These are phyloP conservation scores for Xerus rutilus DNA, from an alignment of 2,797 vertebrate species.

Conservation along the genomic window DNA sequence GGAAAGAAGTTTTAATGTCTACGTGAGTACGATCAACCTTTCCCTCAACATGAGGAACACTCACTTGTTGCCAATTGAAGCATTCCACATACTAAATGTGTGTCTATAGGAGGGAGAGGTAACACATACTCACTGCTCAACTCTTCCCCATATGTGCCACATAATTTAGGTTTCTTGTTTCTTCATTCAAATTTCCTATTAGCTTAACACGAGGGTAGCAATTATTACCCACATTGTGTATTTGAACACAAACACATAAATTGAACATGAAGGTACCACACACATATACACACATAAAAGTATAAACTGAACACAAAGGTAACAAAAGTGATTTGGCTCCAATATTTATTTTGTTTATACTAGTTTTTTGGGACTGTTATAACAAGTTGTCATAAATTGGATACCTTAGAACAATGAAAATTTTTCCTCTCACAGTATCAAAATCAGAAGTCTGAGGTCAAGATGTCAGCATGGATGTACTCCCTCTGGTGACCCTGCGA, in stretches of 20 bases:
- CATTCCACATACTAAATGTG: background rate
- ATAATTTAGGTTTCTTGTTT: background rate
- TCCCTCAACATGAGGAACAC: constrained; percentile 54
- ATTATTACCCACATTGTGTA: background rate
- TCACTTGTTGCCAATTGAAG: constrained; percentile 53
- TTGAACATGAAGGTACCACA: background rate
- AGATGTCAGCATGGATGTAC: accelerated
- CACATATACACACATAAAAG: accelerated
- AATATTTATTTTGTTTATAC: background rate
- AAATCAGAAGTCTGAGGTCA: background rate
- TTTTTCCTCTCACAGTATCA: background rate
- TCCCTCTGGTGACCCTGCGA: background rate
- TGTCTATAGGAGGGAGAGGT: background rate
- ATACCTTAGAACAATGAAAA: background rate
- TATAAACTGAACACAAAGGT: too few relatives aligned
- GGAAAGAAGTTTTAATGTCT: constrained; percentile 68
- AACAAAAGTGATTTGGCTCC: background rate
- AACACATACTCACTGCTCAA: background rate
- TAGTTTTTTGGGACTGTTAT: background rate
- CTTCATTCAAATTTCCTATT: background rate
- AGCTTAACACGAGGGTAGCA: background rate
- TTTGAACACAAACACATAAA: background rate
- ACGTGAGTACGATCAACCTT: constrained; percentile 25
- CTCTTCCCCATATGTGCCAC: background rate
- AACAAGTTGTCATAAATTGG: background rate